These are phyloP conservation scores for Nylanderia fulva DNA, from an alignment of 1,140 invertebrate genomes.

Conservation along the genomic window DNA sequence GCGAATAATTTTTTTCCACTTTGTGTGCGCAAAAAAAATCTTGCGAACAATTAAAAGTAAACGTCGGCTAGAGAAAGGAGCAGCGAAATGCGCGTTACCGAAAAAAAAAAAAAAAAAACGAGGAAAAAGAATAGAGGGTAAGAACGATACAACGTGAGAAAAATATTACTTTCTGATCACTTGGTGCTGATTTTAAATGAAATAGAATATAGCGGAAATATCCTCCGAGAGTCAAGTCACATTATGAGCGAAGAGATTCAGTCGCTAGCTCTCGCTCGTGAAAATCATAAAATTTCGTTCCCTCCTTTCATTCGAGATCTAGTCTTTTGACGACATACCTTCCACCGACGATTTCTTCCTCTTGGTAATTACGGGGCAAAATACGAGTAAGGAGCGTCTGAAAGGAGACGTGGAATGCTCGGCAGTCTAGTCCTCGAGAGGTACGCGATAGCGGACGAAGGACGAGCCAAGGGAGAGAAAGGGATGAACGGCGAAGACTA, in stretches of 20 bases:
- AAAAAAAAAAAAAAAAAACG: not conserved
- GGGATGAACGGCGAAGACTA: not conserved
- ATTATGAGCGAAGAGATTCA: not conserved
- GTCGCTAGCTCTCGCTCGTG: not conserved
- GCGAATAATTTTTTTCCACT: not conserved
- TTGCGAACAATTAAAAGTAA: not conserved
- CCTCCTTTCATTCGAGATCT: slow-evolving; percentile 52
- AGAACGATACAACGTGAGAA: not conserved
- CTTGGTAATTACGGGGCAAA: slow-evolving; percentile 68
- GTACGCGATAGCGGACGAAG: slow-evolving; percentile 53
- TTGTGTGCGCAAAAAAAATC: not conserved
- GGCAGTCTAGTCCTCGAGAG: slow-evolving; percentile 47
- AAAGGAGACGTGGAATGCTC: slow-evolving; percentile 66
- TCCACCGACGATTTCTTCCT: slow-evolving; percentile 50
- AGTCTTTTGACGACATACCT: slow-evolving; percentile 53
- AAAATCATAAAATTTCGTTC: slow-evolving; percentile 51
- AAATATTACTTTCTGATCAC: slow-evolving; percentile 21
- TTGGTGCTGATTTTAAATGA: slow-evolving; percentile 41
- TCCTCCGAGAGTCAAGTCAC: not conserved
- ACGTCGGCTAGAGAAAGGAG: not conserved
- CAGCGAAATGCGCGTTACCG: not conserved
- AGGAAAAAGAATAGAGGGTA: not conserved
- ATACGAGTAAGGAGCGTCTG: slow-evolving; percentile 68
- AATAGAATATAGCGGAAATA: not conserved
- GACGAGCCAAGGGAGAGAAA: slow-evolving; percentile 21